Evolutionary conservation across 2,797 vertebrate species (phyloP).

Genomic region (Tiaroga cobitis): DNA sequence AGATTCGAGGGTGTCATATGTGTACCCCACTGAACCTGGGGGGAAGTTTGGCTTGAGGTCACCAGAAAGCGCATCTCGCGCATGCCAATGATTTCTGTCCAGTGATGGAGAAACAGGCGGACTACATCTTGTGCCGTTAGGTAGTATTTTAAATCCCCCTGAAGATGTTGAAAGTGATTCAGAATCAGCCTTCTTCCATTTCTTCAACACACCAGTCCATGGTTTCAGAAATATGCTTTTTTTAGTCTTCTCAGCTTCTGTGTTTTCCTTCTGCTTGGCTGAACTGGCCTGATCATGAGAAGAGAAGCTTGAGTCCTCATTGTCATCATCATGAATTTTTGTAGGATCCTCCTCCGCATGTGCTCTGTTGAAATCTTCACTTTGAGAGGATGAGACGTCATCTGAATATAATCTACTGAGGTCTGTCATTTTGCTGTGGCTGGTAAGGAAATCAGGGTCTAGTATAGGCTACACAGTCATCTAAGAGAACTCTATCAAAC

Average conservation of each 20-base stretch:
- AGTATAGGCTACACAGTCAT: neutral
- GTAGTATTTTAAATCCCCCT: slow-evolving; percentile 63
- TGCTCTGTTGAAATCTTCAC: slow-evolving; percentile 47
- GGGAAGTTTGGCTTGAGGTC: slow-evolving; percentile 33
- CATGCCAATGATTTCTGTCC: slow-evolving; percentile 56
- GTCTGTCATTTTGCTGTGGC: slow-evolving; percentile 64
- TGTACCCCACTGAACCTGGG: slow-evolving; percentile 18
- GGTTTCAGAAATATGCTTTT: slow-evolving; percentile 70
- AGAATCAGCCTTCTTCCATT: slow-evolving; percentile 44
- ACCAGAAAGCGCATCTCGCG: slow-evolving; percentile 50
- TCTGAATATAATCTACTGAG: slow-evolving; percentile 53
- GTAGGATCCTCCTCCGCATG: slow-evolving; percentile 53
- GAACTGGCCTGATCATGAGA: slow-evolving; percentile 52
- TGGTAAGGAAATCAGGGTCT: neutral
- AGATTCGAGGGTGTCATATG: slow-evolving; percentile 60
- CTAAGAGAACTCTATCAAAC: neutral
- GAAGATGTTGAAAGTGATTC: slow-evolving; percentile 55
- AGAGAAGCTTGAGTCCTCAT: slow-evolving; percentile 45
- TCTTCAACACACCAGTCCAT: slow-evolving; percentile 67
- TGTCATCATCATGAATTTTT: slow-evolving; percentile 59
- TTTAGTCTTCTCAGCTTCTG: slow-evolving; percentile 59
- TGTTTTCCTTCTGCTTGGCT: slow-evolving; percentile 29
- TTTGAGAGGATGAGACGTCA: slow-evolving; percentile 54
- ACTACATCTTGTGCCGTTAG: slow-evolving; percentile 73
- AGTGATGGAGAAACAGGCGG: slow-evolving; percentile 75